These are phyloP conservation scores for Boloria selene DNA, from an alignment of 2,888 invertebrate genomes.

Conservation along the genomic window DNA sequence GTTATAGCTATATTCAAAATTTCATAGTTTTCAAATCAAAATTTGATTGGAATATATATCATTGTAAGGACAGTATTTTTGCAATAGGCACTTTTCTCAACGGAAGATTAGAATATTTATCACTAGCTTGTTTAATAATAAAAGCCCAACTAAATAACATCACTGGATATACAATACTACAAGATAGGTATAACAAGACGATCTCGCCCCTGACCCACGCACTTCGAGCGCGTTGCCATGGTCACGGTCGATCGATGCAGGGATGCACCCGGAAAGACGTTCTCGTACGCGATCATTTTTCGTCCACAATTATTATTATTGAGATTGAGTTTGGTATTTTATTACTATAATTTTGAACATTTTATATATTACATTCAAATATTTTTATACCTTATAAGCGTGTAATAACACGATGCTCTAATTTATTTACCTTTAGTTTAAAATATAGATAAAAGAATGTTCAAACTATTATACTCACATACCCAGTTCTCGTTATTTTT, in stretches of 20 bases:
- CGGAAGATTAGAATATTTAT: neutral
- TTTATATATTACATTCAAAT: too few species aligned
- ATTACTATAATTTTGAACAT: too few species aligned
- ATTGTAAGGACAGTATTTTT: neutral
- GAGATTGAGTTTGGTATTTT: neutral
- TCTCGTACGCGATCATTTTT: constrained; percentile 17
- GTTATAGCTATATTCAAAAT: constrained; percentile 8
- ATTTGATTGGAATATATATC: neutral
- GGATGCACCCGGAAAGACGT: constrained; percentile 64
- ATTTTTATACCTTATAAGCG: neutral
- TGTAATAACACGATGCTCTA: too few species aligned
- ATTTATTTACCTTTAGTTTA: too few species aligned
- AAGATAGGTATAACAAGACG: constrained; percentile 25
- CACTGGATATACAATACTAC: neutral
- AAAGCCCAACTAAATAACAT: neutral
- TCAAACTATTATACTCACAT: constrained; percentile 14
- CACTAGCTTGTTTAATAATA: neutral
- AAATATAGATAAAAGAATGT: neutral
- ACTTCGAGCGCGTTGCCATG: constrained; percentile 68
- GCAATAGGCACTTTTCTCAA: neutral
- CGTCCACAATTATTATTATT: neutral
- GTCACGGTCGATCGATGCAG: constrained; percentile 76
- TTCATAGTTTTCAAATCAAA: neutral
- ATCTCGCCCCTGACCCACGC: constrained; percentile 73
- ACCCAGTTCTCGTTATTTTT: constrained; percentile 39